A percentile compares a stretch with the other conserved stretches of the same genome.
Evolutionary conservation across 92 coral and sea anemone genomes (phyloP).

Genomic region (Desmophyllum pertusum): DNA sequence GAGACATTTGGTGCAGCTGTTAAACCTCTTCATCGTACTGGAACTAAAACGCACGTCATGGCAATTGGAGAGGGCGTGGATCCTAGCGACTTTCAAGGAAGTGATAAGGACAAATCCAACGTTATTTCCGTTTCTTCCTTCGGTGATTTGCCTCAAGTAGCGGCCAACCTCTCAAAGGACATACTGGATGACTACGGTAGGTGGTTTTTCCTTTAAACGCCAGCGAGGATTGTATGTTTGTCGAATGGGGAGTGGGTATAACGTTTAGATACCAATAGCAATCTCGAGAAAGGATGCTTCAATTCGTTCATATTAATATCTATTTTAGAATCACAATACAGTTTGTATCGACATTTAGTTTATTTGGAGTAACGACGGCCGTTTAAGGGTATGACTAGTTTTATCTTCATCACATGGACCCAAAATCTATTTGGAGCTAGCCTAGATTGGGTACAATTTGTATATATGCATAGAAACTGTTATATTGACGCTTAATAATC

Average conservation of each 20-base stretch:
- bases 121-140: constrained; percentile 27
- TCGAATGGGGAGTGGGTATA: background rate
- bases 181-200: constrained; percentile 23
- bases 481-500: no score
- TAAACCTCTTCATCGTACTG: constrained; percentile 60
- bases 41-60: constrained; percentile 68
- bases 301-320: no score
- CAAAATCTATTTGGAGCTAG: no score
- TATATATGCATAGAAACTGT: no score
- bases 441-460: no score
- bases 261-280: background rate
- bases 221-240: background rate
- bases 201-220: background rate
- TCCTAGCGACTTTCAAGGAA: constrained; percentile 18
- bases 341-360: no score
- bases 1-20: constrained; percentile 43
- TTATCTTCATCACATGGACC: no score
- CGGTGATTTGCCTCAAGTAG: constrained; percentile 16
- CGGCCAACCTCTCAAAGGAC: background rate
- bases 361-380: no score
- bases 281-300: background rate
- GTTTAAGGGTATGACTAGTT: no score
- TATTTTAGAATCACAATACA: no score
- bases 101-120: background rate
- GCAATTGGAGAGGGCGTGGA: constrained; percentile 59